Percentiles rank a stretch among this genome's conserved stretches.
phyloP scores from a whole-genome alignment of 2,888 invertebrate species.

The Pherbina coryleti region DNA sequence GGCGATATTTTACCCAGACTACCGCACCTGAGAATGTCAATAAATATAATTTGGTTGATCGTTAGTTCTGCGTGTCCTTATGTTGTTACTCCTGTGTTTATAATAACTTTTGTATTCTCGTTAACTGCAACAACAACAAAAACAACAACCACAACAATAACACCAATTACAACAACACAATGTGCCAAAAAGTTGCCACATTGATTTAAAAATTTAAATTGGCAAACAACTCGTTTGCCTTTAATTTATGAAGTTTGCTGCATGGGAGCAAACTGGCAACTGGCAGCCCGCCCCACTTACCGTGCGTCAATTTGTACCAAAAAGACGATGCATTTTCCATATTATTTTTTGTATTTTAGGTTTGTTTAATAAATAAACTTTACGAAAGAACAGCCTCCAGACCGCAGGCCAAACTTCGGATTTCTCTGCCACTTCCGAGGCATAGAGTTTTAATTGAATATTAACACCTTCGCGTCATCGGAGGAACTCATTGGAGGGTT shows the following conservation, averaged over 20 bases:
- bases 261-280: background rate
- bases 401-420: background rate
- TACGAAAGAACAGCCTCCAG: background rate
- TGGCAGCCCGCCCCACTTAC: background rate
- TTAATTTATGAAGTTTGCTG: conserved; percentile 61
- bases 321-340: background rate
- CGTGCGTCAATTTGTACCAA: background rate
- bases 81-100: conserved; percentile 24
- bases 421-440: background rate
- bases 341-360: background rate
- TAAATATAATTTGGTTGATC: conserved; percentile 10
- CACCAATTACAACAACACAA: no score
- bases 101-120: background rate
- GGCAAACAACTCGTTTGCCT: conserved; percentile 63
- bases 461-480: conserved; percentile 63
- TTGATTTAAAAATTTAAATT: conserved; percentile 55
- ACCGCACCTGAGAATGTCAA: conserved; percentile 7
- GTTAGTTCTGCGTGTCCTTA: conserved; percentile 13
- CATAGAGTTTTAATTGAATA: conserved; percentile 67
- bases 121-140: background rate
- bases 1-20: background rate
- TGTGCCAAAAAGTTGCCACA: conserved; percentile 11
- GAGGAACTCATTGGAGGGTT: background rate
- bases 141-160: background rate
- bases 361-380: background rate